Conservation (phyloP, 92 coral and sea anemone genomes). For the Epizoanthus fatuus region DNA sequence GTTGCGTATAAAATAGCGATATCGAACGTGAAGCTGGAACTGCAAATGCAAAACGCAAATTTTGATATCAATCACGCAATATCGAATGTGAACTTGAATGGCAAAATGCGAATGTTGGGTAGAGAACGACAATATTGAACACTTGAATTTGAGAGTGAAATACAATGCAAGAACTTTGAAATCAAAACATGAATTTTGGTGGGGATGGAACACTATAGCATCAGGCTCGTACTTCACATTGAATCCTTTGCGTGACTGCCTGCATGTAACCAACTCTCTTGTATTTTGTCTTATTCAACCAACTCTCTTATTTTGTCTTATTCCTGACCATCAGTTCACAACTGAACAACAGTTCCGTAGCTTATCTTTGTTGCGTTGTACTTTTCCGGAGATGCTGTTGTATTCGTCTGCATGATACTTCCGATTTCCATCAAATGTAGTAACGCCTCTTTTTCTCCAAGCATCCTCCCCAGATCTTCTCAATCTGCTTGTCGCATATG, state of each 20-base stretch:
- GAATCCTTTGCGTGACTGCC: constrained; percentile 58
- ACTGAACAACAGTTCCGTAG: constrained; percentile 67
- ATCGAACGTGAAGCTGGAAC: too few species aligned
- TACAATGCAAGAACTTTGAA: too few species aligned
- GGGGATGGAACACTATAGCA: neutral
- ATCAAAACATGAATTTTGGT: too few species aligned
- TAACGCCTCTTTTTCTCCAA: constrained; percentile 62
- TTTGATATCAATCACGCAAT: too few species aligned
- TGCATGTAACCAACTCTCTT: constrained; percentile 51
- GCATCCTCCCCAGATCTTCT: constrained; percentile 66
- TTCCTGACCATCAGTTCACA: constrained; percentile 19
- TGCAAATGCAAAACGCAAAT: too few species aligned
- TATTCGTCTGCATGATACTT: constrained; percentile 41
- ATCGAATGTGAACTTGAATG: too few species aligned
- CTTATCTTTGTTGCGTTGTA: constrained; percentile 50
- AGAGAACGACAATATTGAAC: too few species aligned
- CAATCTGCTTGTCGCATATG: constrained; percentile 37
- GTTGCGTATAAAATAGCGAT: too few species aligned
- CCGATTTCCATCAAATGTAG: constrained; percentile 35
- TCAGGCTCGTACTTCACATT: constrained; percentile 48
- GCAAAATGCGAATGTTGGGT: too few species aligned
- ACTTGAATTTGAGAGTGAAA: too few species aligned
- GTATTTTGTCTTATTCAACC: constrained; percentile 49
- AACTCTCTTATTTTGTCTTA: constrained; percentile 42
- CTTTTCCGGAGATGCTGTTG: constrained; percentile 35